phyloP scores from a whole-genome alignment of 64 coral and sea anemone species.

The Platygyra sinensis region DNA sequence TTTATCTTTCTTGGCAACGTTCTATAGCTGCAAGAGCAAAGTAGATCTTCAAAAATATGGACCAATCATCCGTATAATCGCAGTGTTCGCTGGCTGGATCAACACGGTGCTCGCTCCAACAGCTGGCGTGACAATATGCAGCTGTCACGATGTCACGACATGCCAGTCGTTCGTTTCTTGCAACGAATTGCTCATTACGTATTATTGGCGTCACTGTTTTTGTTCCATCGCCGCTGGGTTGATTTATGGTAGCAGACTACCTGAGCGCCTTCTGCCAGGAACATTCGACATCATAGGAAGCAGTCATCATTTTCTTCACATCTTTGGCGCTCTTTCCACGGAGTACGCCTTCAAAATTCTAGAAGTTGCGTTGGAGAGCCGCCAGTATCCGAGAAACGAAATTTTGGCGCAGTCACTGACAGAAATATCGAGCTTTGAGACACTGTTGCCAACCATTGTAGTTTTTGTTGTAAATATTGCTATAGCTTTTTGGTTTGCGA shows the following conservation, averaged over 20 bases:
- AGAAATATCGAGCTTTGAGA: slow-evolving; percentile 4
- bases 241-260: slow-evolving; percentile 25
- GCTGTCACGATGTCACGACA: slow-evolving; percentile 29
- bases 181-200: slow-evolving; percentile 7
- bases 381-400: slow-evolving; percentile 1
- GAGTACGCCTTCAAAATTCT: slow-evolving; percentile 44
- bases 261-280: slow-evolving; percentile 35
- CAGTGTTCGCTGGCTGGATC: slow-evolving; percentile 27
- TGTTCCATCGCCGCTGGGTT: not conserved
- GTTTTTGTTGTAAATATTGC: slow-evolving; percentile 32
- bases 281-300: slow-evolving; percentile 53
- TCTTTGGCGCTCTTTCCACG: slow-evolving; percentile 27
- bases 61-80: not conserved
- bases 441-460: slow-evolving; percentile 19
- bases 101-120: slow-evolving; percentile 5
- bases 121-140: slow-evolving; percentile 37
- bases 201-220: slow-evolving; percentile 40
- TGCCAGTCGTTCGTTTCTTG: slow-evolving; percentile 30
- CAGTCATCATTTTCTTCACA: slow-evolving; percentile 55
- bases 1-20: slow-evolving; percentile 56
- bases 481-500: slow-evolving; percentile 32
- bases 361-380: slow-evolving; percentile 10
- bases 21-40: slow-evolving; percentile 27
- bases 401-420: not conserved
- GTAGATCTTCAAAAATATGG: not conserved